Conservation (phyloP, 1,140 invertebrate genomes). For the Neodiprion lecontei region DNA sequence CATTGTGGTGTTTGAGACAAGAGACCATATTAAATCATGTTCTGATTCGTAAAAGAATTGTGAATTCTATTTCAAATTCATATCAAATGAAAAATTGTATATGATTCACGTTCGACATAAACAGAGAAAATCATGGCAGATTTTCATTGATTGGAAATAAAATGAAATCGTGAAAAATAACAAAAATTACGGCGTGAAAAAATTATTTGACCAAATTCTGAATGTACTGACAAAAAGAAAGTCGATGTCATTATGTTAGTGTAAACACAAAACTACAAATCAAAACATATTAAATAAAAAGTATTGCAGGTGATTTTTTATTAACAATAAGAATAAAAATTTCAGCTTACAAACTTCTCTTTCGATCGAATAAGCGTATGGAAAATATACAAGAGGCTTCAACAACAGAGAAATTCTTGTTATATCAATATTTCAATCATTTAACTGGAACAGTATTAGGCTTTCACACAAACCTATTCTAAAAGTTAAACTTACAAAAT, state of each 20-base stretch:
- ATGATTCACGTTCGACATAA: neutral
- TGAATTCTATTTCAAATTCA: too few relatives aligned
- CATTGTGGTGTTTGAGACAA: constrained; percentile 12
- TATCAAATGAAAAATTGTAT: neutral
- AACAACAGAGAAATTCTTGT: neutral
- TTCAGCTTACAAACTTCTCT: neutral
- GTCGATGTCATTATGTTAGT: neutral
- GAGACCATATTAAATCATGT: neutral
- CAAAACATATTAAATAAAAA: neutral
- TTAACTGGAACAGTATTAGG: constrained; percentile 1
- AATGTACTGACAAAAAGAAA: neutral
- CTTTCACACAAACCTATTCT: neutral
- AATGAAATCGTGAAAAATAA: neutral
- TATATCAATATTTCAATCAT: neutral
- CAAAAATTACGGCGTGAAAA: neutral
- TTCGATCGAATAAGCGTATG: neutral
- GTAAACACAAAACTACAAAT: constrained; percentile 4
- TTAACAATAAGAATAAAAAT: neutral
- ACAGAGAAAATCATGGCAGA: neutral
- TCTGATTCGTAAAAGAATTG: neutral
- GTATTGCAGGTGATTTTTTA: neutral
- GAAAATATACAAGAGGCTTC: neutral
- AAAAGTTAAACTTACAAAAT: neutral
- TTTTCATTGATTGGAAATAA: neutral
- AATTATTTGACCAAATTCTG: neutral